Evolutionary conservation across 2,113 vertebrate genomes (phyloP), one percentile per base, ranked within the genome.

Genomic region (Urocynchramus pylzowi): DNA sequence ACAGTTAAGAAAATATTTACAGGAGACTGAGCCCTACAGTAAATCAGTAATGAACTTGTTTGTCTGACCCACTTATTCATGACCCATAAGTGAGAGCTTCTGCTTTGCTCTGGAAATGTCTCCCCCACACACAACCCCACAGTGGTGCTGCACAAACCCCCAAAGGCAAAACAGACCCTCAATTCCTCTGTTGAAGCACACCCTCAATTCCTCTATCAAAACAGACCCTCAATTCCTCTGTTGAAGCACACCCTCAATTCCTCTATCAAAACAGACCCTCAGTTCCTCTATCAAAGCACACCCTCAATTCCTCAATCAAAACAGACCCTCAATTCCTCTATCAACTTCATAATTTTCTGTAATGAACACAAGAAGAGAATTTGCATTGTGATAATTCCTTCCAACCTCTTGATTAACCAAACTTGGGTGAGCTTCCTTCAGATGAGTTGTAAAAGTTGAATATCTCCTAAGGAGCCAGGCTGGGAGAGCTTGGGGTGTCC

Each of bases 51-150:
- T 90, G 74, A 93, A 90, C 60, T 95, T 84, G 71, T 84, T 93
- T 92, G 86, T 93, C 94, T 97, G 97, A 96, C 96, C 97, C 90
- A 96, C 89, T 97, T 97, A 90, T 87, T 71, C 90, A 90, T 73
- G 75, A 93, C 65, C 86, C 81, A 31, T 60, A 82, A 95, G 69
- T 52, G 79, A 86, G 79, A 86, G 73, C 33, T 52, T 22, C 65
- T 64, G 69, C n/a, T 71, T 85, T 78, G 84, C 83, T 65, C 74
- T 80, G 64, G 60, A 70, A 71, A 56, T 4, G 31, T 80, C 80
- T 67, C 49, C 45, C 44, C 22, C 11, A 4, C 21, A 21, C n/a
- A 6, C 21, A 39, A 3, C n/a, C 47, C 42, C 37, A 5, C 39
- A 39, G 42, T 19, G 71, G 31, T 10, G 59, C 57, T 73, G 74